Conservation (phyloP, 2,113 vertebrate genomes). For the Noctilio leporinus region DNA sequence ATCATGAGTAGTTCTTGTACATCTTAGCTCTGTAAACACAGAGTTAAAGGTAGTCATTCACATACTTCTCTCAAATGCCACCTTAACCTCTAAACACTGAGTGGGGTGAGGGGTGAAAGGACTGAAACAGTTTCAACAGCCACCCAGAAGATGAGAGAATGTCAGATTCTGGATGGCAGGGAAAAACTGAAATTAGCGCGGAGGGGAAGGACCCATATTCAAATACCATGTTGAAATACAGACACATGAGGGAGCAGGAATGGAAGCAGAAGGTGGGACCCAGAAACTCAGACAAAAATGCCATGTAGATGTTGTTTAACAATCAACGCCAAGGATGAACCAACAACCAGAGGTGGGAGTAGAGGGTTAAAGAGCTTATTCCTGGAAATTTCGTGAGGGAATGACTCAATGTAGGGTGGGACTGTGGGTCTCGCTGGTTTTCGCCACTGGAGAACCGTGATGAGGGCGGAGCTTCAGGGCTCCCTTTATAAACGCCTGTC, state of each 20-base stretch:
- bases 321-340: background rate
- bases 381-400: background rate
- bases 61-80: background rate
- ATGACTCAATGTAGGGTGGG: background rate
- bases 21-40: background rate
- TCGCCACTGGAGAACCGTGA: background rate
- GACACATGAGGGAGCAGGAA: background rate
- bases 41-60: background rate
- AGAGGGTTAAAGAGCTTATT: background rate
- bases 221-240: background rate
- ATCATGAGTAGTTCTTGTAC: background rate
- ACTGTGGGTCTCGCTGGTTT: fast-evolving
- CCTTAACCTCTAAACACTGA: background rate
- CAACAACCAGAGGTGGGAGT: background rate
- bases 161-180: background rate
- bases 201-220: background rate
- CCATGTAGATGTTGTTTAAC: background rate
- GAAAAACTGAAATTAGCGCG: background rate
- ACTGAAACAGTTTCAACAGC: background rate
- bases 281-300: background rate
- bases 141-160: background rate
- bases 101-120: too few relatives aligned
- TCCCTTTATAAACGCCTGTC: background rate
- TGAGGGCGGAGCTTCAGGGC: background rate
- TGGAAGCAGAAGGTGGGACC: background rate